A percentile compares a stretch with the other conserved stretches of the same genome.
Evolutionary conservation across 2,113 vertebrate genomes (phyloP).

Genomic region (Alouatta palliata): DNA sequence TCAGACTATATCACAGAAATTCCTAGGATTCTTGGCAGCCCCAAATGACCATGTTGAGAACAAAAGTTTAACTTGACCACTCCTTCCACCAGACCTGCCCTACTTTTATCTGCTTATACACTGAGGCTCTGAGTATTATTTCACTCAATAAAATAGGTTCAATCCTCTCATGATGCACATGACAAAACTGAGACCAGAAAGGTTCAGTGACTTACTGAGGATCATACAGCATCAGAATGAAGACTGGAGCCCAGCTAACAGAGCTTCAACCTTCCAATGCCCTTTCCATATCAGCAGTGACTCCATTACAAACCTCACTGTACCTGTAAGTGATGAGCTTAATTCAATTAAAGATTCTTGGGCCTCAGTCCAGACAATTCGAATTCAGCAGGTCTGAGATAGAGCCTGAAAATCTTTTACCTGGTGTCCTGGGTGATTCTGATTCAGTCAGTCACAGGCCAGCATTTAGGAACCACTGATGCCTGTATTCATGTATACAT

Average conservation of each 20-base stretch:
- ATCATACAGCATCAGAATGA: background rate
- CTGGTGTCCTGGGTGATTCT: background rate
- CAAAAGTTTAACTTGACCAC: background rate
- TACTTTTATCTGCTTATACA: background rate
- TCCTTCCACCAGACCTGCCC: background rate
- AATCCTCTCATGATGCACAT: background rate
- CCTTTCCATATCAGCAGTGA: background rate
- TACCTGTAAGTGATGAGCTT: background rate
- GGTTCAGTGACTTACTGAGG: background rate
- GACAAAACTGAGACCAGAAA: constrained; percentile 16
- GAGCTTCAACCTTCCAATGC: background rate
- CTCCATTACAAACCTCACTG: background rate
- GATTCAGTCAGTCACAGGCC: background rate
- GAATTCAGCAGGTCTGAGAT: background rate
- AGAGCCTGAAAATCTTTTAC: background rate
- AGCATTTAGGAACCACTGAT: background rate
- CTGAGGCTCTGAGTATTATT: background rate
- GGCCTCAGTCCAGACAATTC: background rate
- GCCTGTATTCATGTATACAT: background rate
- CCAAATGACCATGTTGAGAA: background rate
- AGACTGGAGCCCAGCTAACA: background rate
- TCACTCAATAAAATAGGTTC: background rate
- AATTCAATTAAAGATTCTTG: background rate
- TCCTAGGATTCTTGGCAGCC: background rate
- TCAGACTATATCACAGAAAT: background rate